Evolutionary conservation across 2,113 vertebrate genomes (phyloP), one percentile per base, ranked within the genome.

Genomic region (Malurus alboscapulatus): DNA sequence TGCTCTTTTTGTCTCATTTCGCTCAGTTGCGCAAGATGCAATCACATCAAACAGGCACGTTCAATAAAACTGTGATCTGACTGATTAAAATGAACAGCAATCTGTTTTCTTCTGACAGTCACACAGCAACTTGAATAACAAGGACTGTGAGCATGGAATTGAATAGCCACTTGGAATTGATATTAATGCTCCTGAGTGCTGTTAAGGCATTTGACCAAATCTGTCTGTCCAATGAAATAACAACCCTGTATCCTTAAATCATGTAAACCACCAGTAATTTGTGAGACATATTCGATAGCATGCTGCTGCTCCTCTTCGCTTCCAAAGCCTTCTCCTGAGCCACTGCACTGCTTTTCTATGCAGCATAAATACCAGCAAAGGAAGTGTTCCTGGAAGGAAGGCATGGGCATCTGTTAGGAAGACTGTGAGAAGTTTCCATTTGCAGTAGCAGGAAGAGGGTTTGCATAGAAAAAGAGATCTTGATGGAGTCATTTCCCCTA

Each of bases 1-100:
- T 95, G 92, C 69, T 88, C 87, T 96, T 97, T 96, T 95, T 94
- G 92, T 97, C 96, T 96, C 93, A 95, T 88, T 96, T 96, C 44
- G 17, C 71, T 93, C 86, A 83, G 69, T 80, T 91, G 75, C 29
- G 2, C 87, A 91, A 94, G 87, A 93, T 68, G 90, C 95, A 95
- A 90, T 94, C 73, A 93, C 65, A 92, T 93, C 84, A 89, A 94
- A 93, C 95, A 74, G 67, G 87, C 94, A 84, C 59, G 50, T 93
- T 84, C 61, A 42, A 72, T 92, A 90, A 96, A 96, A 95, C 91
- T 92, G 74, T 83, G 95, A 97, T 94, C 88, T 95, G 88, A 89
- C 81, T 97, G 94, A 95, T 94, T 96, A 94, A 97, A 97, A 89
- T 91, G 88, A 84, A 94, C 87, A 68, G 74, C 92, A 95, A 97